phyloP scores from a whole-genome alignment of 2,888 invertebrate genomes.

The Nemotelus nigrinus region DNA sequence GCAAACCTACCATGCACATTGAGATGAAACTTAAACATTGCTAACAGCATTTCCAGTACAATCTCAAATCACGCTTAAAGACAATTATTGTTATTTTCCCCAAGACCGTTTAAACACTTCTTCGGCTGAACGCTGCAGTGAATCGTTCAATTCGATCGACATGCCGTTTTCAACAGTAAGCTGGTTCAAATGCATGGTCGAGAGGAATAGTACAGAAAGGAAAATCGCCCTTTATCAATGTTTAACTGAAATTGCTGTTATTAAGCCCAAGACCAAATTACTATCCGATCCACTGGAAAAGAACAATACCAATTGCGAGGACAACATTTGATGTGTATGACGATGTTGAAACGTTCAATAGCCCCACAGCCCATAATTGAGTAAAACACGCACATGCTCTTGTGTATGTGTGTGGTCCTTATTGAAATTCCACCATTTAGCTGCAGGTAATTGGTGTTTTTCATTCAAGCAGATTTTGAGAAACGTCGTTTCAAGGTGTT shows the following conservation, averaged over 20 bases:
- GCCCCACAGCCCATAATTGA: not conserved
- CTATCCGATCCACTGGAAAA: not conserved
- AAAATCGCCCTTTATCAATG: constrained; percentile 42
- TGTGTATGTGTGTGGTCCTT: constrained; percentile 7
- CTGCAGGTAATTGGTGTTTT: not conserved
- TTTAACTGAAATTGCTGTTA: constrained; percentile 42
- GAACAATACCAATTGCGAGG: not conserved
- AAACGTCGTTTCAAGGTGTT: not conserved
- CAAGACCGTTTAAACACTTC: constrained; percentile 17
- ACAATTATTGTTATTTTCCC: constrained; percentile 31
- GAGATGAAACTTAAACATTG: not conserved
- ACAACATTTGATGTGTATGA: not conserved
- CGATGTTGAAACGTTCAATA: not conserved
- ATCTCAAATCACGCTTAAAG: constrained; percentile 9
- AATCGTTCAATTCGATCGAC: no score
- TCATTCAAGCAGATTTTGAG: not conserved
- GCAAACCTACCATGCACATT: not conserved
- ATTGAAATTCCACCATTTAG: not conserved
- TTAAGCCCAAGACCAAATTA: constrained; percentile 31
- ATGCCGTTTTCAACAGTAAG: not conserved
- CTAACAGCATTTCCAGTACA: not conserved
- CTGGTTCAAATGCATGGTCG: not conserved
- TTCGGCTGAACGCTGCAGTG: no score
- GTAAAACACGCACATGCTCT: not conserved
- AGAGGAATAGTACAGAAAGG: not conserved